Percentiles rank a stretch among this genome's conserved stretches.
Evolutionary conservation across 2,888 invertebrate genomes (phyloP).

Genomic region (Drosophila villosipedis): DNA sequence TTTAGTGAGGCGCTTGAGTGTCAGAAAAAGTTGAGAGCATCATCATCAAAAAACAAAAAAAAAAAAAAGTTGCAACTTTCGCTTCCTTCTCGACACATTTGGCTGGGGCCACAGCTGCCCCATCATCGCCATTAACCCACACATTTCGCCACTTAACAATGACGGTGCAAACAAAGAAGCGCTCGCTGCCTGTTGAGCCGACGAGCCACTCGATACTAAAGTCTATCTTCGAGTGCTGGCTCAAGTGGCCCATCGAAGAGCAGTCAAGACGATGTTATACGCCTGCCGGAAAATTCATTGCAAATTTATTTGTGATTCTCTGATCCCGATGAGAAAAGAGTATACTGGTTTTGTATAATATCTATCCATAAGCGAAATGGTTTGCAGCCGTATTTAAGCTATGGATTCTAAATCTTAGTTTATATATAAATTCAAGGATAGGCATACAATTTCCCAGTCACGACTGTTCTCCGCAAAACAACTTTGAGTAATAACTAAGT

Average conservation of each 20-base stretch:
- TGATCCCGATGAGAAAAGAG: neutral
- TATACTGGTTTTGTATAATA: neutral
- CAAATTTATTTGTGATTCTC: conserved; percentile 12
- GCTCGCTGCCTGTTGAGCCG: conserved; percentile 23
- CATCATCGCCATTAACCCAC: conserved; percentile 39
- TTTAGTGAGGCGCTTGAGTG: conserved; percentile 15
- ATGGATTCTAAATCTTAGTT: neutral
- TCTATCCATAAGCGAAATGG: neutral
- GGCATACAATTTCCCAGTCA: neutral
- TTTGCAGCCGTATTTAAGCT: too few species aligned
- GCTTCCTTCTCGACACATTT: conserved; percentile 37
- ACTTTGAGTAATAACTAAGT: neutral
- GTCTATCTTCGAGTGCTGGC: conserved; percentile 34
- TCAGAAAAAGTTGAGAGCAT: conserved; percentile 18
- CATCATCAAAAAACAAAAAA: neutral
- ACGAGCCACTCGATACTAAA: conserved; percentile 41
- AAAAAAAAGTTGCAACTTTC: conserved; percentile 37
- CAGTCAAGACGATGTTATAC: conserved; percentile 26
- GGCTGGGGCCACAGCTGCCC: conserved; percentile 14
- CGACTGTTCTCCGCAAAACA: neutral
- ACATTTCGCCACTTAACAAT: conserved; percentile 65
- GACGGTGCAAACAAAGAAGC: conserved; percentile 43
- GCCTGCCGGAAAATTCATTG: conserved; percentile 49
- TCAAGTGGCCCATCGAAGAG: conserved; percentile 42
- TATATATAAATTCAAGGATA: neutral